Evolutionary conservation across 2,113 vertebrate species (phyloP).

Genomic region (Tetrax tetrax): DNA sequence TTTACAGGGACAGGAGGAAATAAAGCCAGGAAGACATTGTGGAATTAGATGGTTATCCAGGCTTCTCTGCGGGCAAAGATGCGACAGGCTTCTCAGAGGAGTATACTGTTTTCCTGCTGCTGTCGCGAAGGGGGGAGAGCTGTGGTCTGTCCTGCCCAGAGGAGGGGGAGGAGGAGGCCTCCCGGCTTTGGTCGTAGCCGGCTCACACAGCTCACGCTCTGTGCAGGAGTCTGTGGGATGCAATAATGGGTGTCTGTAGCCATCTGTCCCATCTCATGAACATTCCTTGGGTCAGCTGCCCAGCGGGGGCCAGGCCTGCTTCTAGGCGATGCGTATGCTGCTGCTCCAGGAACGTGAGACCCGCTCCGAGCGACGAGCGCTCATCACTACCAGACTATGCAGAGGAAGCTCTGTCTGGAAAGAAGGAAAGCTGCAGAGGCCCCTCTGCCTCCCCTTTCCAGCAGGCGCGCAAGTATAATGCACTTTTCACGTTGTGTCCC

Average conservation of each 20-base stretch:
- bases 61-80: constrained; percentile 6
- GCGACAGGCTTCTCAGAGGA: constrained; percentile 26
- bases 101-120: neutral
- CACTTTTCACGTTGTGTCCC: constrained; percentile 76
- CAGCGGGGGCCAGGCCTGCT: constrained; percentile 16
- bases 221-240: constrained; percentile 50
- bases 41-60: neutral
- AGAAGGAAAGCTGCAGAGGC: constrained; percentile 41
- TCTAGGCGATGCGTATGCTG: neutral
- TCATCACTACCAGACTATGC: constrained; percentile 75
- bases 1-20: neutral
- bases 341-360: constrained; percentile 6
- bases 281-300: constrained; percentile 17
- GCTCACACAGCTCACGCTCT: neutral
- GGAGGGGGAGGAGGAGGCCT: neutral
- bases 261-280: constrained; percentile 26
- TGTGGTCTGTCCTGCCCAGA: constrained; percentile 28
- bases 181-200: neutral
- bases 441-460: constrained; percentile 59
- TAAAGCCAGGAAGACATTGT: neutral
- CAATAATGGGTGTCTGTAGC: constrained; percentile 62
- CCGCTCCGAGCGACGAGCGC: constrained; percentile 9
- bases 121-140: constrained; percentile 47
- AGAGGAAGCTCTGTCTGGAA: constrained; percentile 71
- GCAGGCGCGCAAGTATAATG: constrained; percentile 70